Evolutionary conservation across 1,140 invertebrate species (phyloP).

Genomic region (Drosophila pectinifera): DNA sequence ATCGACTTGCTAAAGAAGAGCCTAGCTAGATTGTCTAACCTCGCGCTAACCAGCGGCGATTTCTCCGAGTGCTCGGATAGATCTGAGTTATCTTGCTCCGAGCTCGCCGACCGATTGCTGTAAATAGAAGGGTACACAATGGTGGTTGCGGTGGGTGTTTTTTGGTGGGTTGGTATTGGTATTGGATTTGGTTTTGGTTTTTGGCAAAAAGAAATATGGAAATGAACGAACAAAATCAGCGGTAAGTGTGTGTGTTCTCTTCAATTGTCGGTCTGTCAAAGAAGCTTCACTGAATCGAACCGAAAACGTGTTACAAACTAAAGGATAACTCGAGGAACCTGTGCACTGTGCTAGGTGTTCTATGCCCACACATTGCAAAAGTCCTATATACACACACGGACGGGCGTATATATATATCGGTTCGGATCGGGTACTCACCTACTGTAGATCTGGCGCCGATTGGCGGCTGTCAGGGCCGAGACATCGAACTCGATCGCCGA

Average conservation of each 20-base stretch:
- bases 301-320: neutral
- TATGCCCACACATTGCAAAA: conserved; percentile 37
- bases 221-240: conserved; percentile 37
- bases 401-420: conserved; percentile 1
- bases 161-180: conserved; percentile 34
- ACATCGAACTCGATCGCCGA: conserved; percentile 91
- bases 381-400: conserved; percentile 33
- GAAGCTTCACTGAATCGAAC: conserved; percentile 30
- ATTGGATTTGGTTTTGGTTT: conserved; percentile 32
- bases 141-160: conserved; percentile 54
- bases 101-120: conserved; percentile 87
- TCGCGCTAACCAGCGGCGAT: conserved; percentile 87
- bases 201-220: conserved; percentile 21
- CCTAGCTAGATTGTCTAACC: conserved; percentile 88
- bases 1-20: conserved; percentile 87
- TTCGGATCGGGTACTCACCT: conserved; percentile 71
- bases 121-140: conserved; percentile 71
- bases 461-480: conserved; percentile 88
- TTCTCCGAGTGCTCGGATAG: conserved; percentile 86
- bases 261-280: conserved; percentile 30
- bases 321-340: conserved; percentile 22
- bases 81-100: conserved; percentile 86
- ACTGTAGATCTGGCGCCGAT: conserved; percentile 85
- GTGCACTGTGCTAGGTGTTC: conserved; percentile 36
- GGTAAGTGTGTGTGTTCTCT: conserved; percentile 34